Evolutionary conservation across 2,797 vertebrate genomes (phyloP).

Genomic region (Octomys mimax): DNA sequence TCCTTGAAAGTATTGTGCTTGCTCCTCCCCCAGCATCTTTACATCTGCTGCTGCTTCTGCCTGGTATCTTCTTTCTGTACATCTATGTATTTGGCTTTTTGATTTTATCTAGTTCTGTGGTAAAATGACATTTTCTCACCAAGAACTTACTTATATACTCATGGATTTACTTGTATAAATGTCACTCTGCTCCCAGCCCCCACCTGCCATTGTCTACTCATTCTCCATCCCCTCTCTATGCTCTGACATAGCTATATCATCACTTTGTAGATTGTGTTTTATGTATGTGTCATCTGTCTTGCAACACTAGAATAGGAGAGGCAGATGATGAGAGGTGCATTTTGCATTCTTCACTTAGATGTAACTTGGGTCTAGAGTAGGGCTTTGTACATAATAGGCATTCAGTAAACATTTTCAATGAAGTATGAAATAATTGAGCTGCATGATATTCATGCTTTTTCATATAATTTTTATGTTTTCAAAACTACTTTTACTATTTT

Average conservation of each 20-base stretch:
- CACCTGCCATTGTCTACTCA: rapidly evolving
- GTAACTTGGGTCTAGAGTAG: not conserved
- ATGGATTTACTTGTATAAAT: not conserved
- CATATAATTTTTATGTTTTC: not conserved
- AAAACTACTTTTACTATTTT: slow-evolving; percentile 2
- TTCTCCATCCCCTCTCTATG: not conserved
- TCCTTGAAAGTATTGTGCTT: not conserved
- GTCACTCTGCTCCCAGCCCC: not conserved
- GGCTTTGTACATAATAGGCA: not conserved
- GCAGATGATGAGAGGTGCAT: not conserved
- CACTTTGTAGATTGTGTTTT: too few species aligned
- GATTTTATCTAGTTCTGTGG: not conserved
- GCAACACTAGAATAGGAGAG: not conserved
- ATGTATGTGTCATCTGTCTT: not conserved
- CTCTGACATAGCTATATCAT: not conserved
- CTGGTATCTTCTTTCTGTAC: rapidly evolving
- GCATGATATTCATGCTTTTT: not conserved
- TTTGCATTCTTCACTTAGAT: not conserved
- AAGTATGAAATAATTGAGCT: not conserved
- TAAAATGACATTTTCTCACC: not conserved
- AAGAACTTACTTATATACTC: not conserved
- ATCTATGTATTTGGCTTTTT: not conserved
- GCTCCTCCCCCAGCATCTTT: not conserved
- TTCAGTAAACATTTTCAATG: not conserved
- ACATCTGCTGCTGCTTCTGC: not conserved